Conservation (phyloP, 1,140 invertebrate species). For the Drosophila baimaii region DNA sequence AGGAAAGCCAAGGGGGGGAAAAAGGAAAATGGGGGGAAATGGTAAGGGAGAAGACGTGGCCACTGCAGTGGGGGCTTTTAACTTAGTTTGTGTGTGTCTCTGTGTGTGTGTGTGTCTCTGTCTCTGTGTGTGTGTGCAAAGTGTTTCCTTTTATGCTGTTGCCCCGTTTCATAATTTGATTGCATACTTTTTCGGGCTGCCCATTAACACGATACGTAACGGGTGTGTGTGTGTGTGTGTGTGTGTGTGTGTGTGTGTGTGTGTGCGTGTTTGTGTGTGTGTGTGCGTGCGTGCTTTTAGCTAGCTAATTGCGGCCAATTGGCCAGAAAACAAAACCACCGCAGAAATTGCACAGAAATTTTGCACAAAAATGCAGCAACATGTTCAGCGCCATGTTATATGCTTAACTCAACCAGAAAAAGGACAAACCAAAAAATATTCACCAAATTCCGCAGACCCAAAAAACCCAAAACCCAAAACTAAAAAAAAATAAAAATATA, state of each 20-base stretch:
- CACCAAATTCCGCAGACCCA: slow-evolving; percentile 5
- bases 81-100: slow-evolving; percentile 64
- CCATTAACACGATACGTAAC: slow-evolving; percentile 69
- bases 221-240: background rate
- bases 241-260: background rate
- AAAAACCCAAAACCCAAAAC: background rate
- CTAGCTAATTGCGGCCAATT: slow-evolving; percentile 65
- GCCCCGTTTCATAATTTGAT: slow-evolving; percentile 75
- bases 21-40: background rate
- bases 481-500: slow-evolving; percentile 16
- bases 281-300: slow-evolving; percentile 46
- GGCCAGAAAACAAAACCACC: slow-evolving; percentile 53
- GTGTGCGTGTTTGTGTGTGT: background rate
- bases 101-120: slow-evolving; percentile 47
- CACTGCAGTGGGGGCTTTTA: slow-evolving; percentile 63
- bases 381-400: slow-evolving; percentile 13
- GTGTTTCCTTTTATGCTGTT: slow-evolving; percentile 46
- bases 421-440: slow-evolving; percentile 24
- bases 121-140: slow-evolving; percentile 17
- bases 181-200: slow-evolving; percentile 69
- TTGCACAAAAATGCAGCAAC: slow-evolving; percentile 6
- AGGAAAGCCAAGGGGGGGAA: slow-evolving; percentile 2
- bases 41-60: slow-evolving; percentile 3
- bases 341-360: slow-evolving; percentile 29
- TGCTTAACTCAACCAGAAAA: slow-evolving; percentile 35